Evolutionary conservation across 2,113 vertebrate species (phyloP), one percentile per base, ranked within the genome.

Genomic region (Protobothrops flavoviridis): DNA sequence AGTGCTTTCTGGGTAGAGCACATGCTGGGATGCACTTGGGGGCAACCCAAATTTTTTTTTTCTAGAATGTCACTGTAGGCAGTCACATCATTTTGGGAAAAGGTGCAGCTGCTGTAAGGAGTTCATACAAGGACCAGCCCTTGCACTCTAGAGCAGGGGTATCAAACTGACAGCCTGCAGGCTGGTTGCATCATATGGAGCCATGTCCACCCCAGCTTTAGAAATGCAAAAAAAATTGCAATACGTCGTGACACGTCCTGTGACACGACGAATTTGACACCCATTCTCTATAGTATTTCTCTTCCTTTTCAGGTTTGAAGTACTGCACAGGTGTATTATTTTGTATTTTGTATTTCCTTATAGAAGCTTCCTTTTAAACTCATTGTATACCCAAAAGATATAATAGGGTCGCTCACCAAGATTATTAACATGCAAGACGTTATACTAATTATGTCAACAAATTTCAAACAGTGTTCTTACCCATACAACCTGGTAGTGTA

Each of bases 401-500:
- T 52, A 87, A 33, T 10, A 87, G 11, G 23, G 12, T 5, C 23
- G 12, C 45, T 53, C 45, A 20, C 55, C 56, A 33, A 24, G n/a
- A 26, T 52, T 3, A 61, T 53, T 20, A 48, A 12, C n/a, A 17
- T 52, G n/a, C 24, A n/a, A 50, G 20, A 48, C 43, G 21, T 92
- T 33, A 23, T 33, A 48, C 7, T 43, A 81, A 81, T 7, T 50
- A 10, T 6, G 39, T n/a, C 26, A 33, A 26, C 59, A 93, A 11
- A 56, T 26, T 26, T 3, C 23, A 52, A 24, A 59, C 4, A 50
- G 53, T 2, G 43, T 61, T 81, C 94, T 57, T 98, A 99, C 99
- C 99, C 96, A 98, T 93, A 59, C 99, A 99, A 96, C 96, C 96
- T 74, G 97, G 95, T 56, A 98, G 48, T 0, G 98, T 99, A 9